phyloP scores from a whole-genome alignment of 2,113 vertebrate species.

The Eurystomus gularis region DNA sequence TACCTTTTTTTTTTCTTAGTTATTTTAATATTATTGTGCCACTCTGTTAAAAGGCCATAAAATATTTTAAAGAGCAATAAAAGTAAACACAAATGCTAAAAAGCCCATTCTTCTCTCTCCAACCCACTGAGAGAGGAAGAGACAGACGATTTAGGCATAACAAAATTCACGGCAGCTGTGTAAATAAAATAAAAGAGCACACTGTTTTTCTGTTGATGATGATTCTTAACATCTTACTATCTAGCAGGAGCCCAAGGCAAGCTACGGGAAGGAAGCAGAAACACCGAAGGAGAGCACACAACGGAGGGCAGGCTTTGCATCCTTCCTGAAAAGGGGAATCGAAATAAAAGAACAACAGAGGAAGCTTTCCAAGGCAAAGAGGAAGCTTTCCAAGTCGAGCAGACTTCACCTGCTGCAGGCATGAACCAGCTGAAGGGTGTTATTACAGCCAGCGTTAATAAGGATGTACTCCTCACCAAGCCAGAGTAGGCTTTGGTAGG shows the following conservation, averaged over 20 bases:
- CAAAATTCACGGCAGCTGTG: constrained; percentile 73
- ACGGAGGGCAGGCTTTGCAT: neutral
- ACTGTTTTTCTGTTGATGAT: constrained; percentile 8
- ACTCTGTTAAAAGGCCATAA: constrained; percentile 68
- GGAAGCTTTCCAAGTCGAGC: neutral
- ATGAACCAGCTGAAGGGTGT: neutral
- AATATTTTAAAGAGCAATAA: constrained; percentile 72
- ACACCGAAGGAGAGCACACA: neutral
- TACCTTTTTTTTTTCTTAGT: neutral
- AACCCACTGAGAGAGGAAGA: constrained; percentile 62
- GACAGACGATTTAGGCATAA: constrained; percentile 60
- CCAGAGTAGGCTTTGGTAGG: neutral
- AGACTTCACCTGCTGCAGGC: constrained; percentile 15
- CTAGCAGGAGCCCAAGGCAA: constrained; percentile 60
- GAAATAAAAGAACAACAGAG: neutral
- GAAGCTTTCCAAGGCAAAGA: neutral
- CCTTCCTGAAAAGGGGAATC: neutral
- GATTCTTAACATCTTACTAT: constrained; percentile 52
- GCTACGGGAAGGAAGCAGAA: constrained; percentile 32
- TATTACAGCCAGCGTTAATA: neutral
- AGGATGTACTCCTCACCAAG: neutral
- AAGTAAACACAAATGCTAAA: constrained; percentile 70
- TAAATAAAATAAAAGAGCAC: constrained; percentile 65
- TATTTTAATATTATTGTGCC: constrained; percentile 58
- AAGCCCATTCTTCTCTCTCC: constrained; percentile 62